Percentiles rank a stretch among this genome's conserved stretches.
Conservation (phyloP, 2,888 invertebrate species). For the Phasia obesa region DNA sequence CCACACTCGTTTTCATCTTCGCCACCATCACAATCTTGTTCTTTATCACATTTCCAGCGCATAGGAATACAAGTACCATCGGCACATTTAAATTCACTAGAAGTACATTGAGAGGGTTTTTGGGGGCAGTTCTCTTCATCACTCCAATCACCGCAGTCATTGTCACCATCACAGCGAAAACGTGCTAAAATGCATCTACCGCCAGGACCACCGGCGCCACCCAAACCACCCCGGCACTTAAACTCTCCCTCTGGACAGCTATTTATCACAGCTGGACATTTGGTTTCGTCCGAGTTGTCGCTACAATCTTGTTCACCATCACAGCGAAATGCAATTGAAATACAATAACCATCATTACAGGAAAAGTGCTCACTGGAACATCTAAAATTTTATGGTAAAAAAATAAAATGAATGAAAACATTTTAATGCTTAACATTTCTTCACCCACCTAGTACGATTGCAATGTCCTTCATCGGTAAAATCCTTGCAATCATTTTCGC, state of each 20-base stretch:
- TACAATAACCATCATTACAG: constrained; percentile 89
- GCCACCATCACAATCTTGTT: constrained; percentile 90
- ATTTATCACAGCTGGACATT: constrained; percentile 82
- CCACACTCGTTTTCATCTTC: constrained; percentile 90
- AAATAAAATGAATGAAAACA: neutral
- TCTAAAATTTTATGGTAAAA: constrained; percentile 80
- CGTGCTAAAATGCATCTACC: constrained; percentile 88
- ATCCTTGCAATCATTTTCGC: constrained; percentile 91
- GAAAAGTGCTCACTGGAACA: constrained; percentile 89
- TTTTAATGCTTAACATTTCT: neutral
- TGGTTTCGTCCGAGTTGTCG: constrained; percentile 86
- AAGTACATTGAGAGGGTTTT: constrained; percentile 86
- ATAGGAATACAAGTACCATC: constrained; percentile 91
- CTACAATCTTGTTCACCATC: constrained; percentile 88
- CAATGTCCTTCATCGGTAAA: constrained; percentile 90
- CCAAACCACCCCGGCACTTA: constrained; percentile 86
- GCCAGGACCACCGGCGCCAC: constrained; percentile 81
- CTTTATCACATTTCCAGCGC: constrained; percentile 90
- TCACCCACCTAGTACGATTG: constrained; percentile 85
- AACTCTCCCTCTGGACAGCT: constrained; percentile 89
- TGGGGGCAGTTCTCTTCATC: constrained; percentile 91
- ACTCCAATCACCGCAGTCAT: constrained; percentile 94
- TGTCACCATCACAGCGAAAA: constrained; percentile 92
- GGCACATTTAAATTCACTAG: constrained; percentile 88
- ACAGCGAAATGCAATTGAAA: constrained; percentile 88